Evolutionary conservation across 2,797 vertebrate genomes (phyloP).

Genomic region (Poeciliopsis paucimaculata): DNA sequence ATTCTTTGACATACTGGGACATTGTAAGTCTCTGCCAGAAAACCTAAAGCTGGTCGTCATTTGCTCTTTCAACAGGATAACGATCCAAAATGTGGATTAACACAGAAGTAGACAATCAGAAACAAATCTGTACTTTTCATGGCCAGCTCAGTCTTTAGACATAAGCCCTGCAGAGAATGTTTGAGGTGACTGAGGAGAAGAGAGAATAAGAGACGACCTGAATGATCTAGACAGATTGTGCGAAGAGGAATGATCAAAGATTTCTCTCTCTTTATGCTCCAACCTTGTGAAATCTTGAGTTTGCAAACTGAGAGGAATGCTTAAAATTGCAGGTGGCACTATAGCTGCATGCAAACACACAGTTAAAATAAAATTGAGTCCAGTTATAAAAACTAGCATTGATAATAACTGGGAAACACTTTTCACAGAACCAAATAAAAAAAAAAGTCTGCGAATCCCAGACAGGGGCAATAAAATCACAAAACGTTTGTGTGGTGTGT

Average conservation of each 20-base stretch:
- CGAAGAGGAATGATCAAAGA: not conserved
- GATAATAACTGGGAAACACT: not conserved
- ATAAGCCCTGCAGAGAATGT: not conserved
- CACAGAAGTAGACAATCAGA: not conserved
- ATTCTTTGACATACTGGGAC: not conserved
- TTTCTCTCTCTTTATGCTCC: not conserved
- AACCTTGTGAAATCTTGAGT: not conserved
- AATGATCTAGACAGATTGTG: not conserved
- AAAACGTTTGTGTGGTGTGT: not conserved
- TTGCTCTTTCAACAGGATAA: not conserved
- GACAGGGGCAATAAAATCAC: not conserved
- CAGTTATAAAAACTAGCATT: not conserved
- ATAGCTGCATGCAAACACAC: not conserved
- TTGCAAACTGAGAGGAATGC: not conserved
- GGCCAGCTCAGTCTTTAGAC: not conserved
- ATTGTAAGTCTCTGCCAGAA: not conserved
- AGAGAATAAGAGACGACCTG: not conserved
- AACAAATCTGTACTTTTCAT: not conserved
- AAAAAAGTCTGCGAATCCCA: not conserved
- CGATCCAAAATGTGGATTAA: not conserved
- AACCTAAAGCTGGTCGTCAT: not conserved
- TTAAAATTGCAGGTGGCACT: not conserved
- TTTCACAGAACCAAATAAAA: not conserved
- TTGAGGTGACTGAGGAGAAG: not conserved
- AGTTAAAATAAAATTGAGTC: not conserved